Conservation (phyloP, 2,888 invertebrate genomes). For the Pedicia rivosa region DNA sequence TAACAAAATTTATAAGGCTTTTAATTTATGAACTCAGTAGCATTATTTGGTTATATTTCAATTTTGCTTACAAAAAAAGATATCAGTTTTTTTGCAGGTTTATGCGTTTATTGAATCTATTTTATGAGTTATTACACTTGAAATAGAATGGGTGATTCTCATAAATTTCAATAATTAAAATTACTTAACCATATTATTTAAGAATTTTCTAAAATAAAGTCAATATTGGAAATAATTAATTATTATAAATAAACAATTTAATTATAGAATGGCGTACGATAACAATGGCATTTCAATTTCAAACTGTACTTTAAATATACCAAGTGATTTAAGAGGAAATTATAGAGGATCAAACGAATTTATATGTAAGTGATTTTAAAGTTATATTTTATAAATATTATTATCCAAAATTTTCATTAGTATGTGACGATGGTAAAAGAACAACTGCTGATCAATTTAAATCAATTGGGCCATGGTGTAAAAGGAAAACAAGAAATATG, state of each 20-base stretch:
- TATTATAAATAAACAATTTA: neutral
- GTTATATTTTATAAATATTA: neutral
- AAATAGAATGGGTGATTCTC: too few species aligned
- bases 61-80: too few species aligned
- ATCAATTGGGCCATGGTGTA: conserved; percentile 17
- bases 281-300: conserved; percentile 6
- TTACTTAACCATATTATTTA: too few species aligned
- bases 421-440: conserved; percentile 27
- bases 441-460: conserved; percentile 18
- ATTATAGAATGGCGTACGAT: conserved; percentile 7
- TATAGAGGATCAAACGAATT: conserved; percentile 21
- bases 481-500: conserved; percentile 31
- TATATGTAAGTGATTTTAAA: conserved; percentile 10
- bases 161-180: too few species aligned
- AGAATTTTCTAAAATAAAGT: too few species aligned
- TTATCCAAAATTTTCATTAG: conserved; percentile 21
- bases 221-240: too few species aligned
- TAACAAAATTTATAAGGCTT: too few species aligned
- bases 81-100: too few species aligned
- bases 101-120: too few species aligned
- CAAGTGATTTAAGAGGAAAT: conserved; percentile 12
- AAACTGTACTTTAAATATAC: conserved; percentile 7
- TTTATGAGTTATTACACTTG: too few species aligned
- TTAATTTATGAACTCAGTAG: too few species aligned
- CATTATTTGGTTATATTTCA: too few species aligned